Percentiles rank a stretch among this genome's conserved stretches.
Evolutionary conservation across 2,888 invertebrate genomes (phyloP).

Genomic region (Sylvicola cinctus): DNA sequence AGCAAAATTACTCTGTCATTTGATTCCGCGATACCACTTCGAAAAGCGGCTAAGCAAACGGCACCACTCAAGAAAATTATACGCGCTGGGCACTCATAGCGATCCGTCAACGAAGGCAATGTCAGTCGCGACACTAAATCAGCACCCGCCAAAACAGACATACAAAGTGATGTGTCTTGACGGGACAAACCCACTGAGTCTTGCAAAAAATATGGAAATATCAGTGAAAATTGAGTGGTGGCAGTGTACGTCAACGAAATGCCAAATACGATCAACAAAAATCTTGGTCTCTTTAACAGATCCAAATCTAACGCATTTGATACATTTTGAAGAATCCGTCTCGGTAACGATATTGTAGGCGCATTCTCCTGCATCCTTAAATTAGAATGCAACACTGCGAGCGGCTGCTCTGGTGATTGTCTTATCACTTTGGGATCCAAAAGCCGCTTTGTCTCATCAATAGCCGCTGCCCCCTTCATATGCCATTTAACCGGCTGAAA

Average conservation of each 20-base stretch:
- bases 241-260: conserved; percentile 44
- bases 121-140: conserved; percentile 44
- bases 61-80: conserved; percentile 40
- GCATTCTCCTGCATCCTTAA: too few relatives aligned
- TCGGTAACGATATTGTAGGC: too few relatives aligned
- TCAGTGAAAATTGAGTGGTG: conserved; percentile 46
- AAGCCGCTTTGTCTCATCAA: conserved; percentile 19
- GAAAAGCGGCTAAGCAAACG: conserved; percentile 31
- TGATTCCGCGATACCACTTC: conserved; percentile 43
- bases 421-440: conserved; percentile 17
- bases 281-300: conserved; percentile 36
- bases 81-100: conserved; percentile 35
- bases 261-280: conserved; percentile 44
- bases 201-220: conserved; percentile 46
- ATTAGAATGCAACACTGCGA: too few relatives aligned
- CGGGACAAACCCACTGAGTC: conserved; percentile 21
- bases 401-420: too few relatives aligned
- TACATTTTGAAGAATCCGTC: too few relatives aligned
- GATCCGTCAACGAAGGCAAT: conserved; percentile 40
- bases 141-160: conserved; percentile 46
- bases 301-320: conserved; percentile 37
- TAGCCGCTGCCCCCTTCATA: conserved; percentile 22
- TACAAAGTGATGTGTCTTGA: conserved; percentile 39
- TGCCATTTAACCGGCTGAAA: conserved; percentile 39
- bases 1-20: conserved; percentile 30